These are phyloP conservation scores for Drosophila azteca DNA, from an alignment of 1,140 invertebrate species.

Conservation along the genomic window DNA sequence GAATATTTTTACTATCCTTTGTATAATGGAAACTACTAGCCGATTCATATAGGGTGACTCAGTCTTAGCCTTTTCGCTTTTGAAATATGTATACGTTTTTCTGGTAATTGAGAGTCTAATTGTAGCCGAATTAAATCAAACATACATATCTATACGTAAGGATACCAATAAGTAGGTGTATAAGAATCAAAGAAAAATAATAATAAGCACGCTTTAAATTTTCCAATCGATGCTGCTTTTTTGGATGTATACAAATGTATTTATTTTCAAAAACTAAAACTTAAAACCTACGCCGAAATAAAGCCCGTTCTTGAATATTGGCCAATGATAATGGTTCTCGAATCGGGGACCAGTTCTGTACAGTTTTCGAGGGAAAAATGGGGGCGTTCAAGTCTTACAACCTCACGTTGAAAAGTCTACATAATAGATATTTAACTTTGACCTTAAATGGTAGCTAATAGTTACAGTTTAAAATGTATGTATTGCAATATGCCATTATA, in stretches of 20 bases:
- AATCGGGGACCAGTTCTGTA: conserved; percentile 29
- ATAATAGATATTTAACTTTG: conserved; percentile 31
- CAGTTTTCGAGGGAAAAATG: conserved; percentile 25
- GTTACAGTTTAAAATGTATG: conserved; percentile 50
- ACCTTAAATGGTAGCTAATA: conserved; percentile 38
- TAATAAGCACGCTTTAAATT: conserved; percentile 8
- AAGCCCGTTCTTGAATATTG: neutral
- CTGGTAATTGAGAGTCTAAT: conserved; percentile 24
- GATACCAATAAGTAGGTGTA: too few species aligned
- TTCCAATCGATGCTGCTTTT: neutral
- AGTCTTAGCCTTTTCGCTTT: conserved; percentile 54
- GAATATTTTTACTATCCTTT: conserved; percentile 43
- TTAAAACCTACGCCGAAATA: conserved; percentile 15
- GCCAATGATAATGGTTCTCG: conserved; percentile 15
- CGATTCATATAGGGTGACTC: conserved; percentile 46
- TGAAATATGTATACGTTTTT: conserved; percentile 31
- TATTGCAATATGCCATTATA: conserved; percentile 66
- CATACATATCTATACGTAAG: neutral
- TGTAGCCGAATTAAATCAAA: conserved; percentile 35
- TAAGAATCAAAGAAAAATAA: conserved; percentile 2
- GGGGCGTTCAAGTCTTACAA: conserved; percentile 48
- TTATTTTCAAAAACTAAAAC: conserved; percentile 35
- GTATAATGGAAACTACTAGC: conserved; percentile 43
- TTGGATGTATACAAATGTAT: conserved; percentile 32
- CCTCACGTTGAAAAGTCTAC: conserved; percentile 53